Conservation (phyloP, 2,113 vertebrate genomes). For the Petaurus breviceps region DNA sequence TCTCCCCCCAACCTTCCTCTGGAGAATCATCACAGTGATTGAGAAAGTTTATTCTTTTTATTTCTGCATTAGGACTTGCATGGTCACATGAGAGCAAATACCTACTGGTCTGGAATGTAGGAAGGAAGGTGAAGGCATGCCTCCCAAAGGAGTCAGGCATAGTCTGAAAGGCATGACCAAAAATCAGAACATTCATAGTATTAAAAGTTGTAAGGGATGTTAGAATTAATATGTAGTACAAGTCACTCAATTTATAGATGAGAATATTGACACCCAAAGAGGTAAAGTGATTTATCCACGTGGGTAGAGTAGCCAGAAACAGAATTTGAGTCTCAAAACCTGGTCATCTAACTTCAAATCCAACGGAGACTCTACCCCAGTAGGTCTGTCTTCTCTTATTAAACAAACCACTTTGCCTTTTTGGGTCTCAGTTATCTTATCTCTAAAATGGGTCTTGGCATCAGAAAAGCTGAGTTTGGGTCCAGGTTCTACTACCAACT, state of each 20-base stretch:
- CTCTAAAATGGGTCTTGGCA: not conserved
- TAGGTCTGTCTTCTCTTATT: not conserved
- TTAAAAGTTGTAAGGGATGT: not conserved
- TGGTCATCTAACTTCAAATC: not conserved
- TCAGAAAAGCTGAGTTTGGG: not conserved
- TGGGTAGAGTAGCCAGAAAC: not conserved
- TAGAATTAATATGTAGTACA: not conserved
- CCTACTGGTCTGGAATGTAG: not conserved
- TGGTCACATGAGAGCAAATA: slow-evolving; percentile 51
- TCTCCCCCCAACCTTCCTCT: fast-evolving
- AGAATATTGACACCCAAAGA: not conserved
- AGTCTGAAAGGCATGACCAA: not conserved
- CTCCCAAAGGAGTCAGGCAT: not conserved
- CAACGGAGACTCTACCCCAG: not conserved
- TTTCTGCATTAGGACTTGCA: slow-evolving; percentile 29
- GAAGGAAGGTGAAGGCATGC: not conserved
- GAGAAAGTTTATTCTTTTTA: slow-evolving; percentile 44
- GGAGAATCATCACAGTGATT: fast-evolving
- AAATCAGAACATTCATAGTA: not conserved
- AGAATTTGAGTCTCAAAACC: not conserved
- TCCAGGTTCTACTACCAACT: not conserved
- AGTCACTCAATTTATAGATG: not conserved
- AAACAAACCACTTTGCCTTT: not conserved
- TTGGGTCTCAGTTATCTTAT: not conserved
- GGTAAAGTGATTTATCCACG: not conserved